Percentiles rank a stretch among this genome's conserved stretches.
These are phyloP conservation scores for Pachydiplax longipennis DNA, from an alignment of 2,888 invertebrate species.

Conservation along the genomic window DNA sequence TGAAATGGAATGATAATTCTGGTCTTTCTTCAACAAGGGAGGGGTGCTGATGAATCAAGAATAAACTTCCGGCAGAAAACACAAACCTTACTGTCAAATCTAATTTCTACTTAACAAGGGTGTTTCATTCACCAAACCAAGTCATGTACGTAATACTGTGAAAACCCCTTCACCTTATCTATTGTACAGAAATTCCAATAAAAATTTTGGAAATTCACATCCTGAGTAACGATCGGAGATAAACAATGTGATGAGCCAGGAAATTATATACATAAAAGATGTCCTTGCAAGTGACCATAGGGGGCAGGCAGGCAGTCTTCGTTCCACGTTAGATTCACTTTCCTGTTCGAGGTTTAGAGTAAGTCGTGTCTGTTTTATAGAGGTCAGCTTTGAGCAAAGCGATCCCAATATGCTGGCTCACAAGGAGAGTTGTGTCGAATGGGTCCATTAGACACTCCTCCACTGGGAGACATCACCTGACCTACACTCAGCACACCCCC, in stretches of 20 bases:
- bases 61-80: constrained; percentile 20
- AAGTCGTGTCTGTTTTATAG: not conserved
- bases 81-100: not conserved
- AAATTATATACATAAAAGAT: not conserved
- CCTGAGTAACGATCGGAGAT: constrained; percentile 24
- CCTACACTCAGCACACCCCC: constrained; percentile 19
- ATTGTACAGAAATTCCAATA: constrained; percentile 33
- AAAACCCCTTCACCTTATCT: constrained; percentile 31
- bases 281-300: not conserved
- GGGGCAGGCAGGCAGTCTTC: constrained; percentile 30
- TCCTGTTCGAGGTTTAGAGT: not conserved
- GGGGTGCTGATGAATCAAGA: constrained; percentile 12
- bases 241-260: not conserved
- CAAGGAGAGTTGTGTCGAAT: constrained; percentile 52
- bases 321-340: not conserved
- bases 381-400: constrained; percentile 50
- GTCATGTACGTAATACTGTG: constrained; percentile 21
- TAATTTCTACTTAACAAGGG: not conserved
- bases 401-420: constrained; percentile 52
- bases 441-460: constrained; percentile 51
- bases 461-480: constrained; percentile 8
- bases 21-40: constrained; percentile 9
- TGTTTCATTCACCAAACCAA: constrained; percentile 4
- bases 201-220: constrained; percentile 33
- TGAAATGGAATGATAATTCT: not conserved